These are phyloP conservation scores for Urocitellus parryii DNA, from an alignment of 2,113 vertebrate genomes.

Conservation along the genomic window DNA sequence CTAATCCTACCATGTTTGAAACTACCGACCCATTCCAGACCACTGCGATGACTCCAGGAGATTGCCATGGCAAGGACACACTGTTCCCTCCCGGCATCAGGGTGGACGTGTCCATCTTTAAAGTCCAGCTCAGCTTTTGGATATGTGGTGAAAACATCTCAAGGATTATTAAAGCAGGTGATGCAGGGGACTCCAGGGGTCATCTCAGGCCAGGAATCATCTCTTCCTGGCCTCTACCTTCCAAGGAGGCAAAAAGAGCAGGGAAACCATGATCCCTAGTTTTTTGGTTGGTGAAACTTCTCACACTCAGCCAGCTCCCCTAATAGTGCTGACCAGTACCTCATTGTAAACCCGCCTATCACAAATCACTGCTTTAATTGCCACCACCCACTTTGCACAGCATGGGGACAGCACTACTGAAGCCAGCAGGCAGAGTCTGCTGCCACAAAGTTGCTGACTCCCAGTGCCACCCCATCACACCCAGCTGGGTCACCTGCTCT, in stretches of 20 bases:
- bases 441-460: neutral
- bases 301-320: too few species aligned
- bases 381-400: rapidly evolving
- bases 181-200: neutral
- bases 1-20: neutral
- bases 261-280: too few species aligned
- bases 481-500: too few species aligned
- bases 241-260: too few species aligned
- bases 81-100: neutral
- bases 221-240: too few species aligned
- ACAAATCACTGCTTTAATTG: neutral
- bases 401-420: neutral
- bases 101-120: neutral
- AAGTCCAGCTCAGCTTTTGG: neutral
- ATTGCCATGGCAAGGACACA: neutral
- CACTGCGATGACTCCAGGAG: too few species aligned
- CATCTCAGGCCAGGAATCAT: neutral
- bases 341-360: neutral
- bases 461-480: neutral
- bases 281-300: too few species aligned
- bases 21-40: neutral
- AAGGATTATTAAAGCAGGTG: neutral
- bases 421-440: neutral
- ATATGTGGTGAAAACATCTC: neutral
- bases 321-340: too few species aligned